These are phyloP conservation scores for Rhyzopertha dominica DNA, from an alignment of 1,140 invertebrate genomes.

Conservation along the genomic window DNA sequence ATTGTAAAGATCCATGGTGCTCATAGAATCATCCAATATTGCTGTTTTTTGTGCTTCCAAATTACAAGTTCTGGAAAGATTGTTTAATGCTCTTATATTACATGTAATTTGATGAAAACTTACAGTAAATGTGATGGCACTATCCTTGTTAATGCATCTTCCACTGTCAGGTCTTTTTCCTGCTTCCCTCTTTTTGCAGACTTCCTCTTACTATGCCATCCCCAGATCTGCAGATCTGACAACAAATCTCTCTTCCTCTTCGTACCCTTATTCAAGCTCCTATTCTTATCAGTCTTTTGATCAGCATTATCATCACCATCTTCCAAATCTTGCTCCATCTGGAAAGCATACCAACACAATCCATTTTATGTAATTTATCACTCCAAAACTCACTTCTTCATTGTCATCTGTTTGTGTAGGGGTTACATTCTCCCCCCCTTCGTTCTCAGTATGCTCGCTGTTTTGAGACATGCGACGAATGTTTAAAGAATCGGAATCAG, in stretches of 20 bases:
- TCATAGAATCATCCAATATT: conserved; percentile 54
- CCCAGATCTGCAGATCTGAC: conserved; percentile 64
- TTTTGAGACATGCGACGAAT: conserved; percentile 37
- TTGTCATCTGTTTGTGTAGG: conserved; percentile 35
- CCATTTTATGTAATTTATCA: not conserved
- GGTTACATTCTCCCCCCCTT: conserved; percentile 30
- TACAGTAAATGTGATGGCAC: conserved; percentile 56
- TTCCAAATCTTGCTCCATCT: conserved; percentile 36
- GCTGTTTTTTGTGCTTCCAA: no score
- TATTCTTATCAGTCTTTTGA: conserved; percentile 46
- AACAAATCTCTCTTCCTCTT: conserved; percentile 62
- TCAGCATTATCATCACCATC: conserved; percentile 31
- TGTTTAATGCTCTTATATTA: no score
- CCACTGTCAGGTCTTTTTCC: conserved; percentile 59
- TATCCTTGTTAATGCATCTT: conserved; percentile 57
- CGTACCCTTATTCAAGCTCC: conserved; percentile 38
- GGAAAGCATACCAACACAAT: conserved; percentile 12
- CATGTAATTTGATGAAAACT: conserved; percentile 23
- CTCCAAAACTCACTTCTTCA: conserved; percentile 36
- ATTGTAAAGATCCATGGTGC: conserved; percentile 59
- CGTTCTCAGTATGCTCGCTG: conserved; percentile 31
- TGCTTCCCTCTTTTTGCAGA: conserved; percentile 59
- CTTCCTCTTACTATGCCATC: conserved; percentile 66
- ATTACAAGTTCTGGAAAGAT: no score
- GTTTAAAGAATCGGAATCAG: no score